Conservation (phyloP, 2,888 invertebrate genomes). For the Hemithea aestivaria region DNA sequence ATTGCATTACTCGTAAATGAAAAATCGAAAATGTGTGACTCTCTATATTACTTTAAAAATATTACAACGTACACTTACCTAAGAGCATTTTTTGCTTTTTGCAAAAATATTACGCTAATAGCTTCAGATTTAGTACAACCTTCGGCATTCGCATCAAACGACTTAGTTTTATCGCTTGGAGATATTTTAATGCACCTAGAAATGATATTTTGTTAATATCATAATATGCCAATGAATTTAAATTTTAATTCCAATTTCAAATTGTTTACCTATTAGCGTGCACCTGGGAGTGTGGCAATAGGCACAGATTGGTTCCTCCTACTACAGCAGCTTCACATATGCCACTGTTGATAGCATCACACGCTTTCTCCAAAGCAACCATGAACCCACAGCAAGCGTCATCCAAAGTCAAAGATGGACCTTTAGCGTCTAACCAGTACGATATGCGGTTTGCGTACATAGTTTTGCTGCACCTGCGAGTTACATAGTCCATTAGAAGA, state of each 20-base stretch:
- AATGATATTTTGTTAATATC: not conserved
- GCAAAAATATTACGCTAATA: constrained; percentile 81
- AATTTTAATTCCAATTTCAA: no score
- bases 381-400: constrained; percentile 38
- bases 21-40: no score
- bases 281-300: constrained; percentile 54
- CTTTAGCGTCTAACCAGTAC: constrained; percentile 46
- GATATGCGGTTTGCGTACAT: constrained; percentile 53
- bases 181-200: constrained; percentile 67
- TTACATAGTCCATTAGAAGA: no score
- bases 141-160: constrained; percentile 87
- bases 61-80: constrained; percentile 30
- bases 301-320: constrained; percentile 56
- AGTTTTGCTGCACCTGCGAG: constrained; percentile 33
- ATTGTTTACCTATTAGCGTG: constrained; percentile 6
- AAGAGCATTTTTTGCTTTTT: constrained; percentile 70
- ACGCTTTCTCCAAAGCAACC: constrained; percentile 40
- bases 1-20: no score
- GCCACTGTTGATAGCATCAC: constrained; percentile 36
- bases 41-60: no score
- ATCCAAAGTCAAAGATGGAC: constrained; percentile 45
- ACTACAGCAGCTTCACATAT: constrained; percentile 74
- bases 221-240: no score
- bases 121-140: constrained; percentile 86
- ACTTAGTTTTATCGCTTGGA: constrained; percentile 88